phyloP scores from a whole-genome alignment of 1,140 invertebrate genomes.

The Aporrectodea caliginosa region DNA sequence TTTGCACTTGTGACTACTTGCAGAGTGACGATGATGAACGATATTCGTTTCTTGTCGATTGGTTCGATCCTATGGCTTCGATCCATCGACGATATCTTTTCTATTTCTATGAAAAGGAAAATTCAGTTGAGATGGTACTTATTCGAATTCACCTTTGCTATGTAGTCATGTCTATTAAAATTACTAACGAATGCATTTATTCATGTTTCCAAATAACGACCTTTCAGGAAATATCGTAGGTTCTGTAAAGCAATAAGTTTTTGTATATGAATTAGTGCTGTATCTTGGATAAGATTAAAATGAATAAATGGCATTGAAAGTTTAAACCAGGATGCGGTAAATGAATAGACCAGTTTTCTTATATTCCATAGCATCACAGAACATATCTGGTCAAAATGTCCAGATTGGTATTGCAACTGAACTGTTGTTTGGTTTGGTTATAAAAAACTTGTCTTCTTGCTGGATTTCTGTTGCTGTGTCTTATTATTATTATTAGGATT shows the following conservation, averaged over 20 bases:
- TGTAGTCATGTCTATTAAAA: not conserved
- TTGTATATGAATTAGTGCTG: not conserved
- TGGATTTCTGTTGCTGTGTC: too few species aligned
- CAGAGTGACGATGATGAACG: constrained; percentile 1
- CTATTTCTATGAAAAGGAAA: constrained; percentile 10
- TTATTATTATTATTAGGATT: too few species aligned
- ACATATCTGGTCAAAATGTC: too few species aligned
- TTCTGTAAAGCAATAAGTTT: not conserved
- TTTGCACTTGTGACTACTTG: too few species aligned
- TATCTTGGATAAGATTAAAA: not conserved
- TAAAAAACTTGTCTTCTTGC: too few species aligned
- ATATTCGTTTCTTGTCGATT: constrained; percentile 13
- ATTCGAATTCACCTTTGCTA: too few species aligned
- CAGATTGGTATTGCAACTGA: too few species aligned
- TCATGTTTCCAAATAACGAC: not conserved
- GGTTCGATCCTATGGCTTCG: constrained; percentile 11
- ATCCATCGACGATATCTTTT: not conserved
- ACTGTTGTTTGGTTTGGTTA: too few species aligned
- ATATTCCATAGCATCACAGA: too few species aligned
- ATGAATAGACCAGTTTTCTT: too few species aligned
- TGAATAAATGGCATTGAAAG: not conserved
- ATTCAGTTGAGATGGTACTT: constrained; percentile 15
- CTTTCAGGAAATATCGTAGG: not conserved
- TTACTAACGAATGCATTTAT: constrained; percentile 27
- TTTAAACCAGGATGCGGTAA: not conserved